Evolutionary conservation across 2,113 vertebrate species (phyloP).

Genomic region (Leucoraja erinaceus): DNA sequence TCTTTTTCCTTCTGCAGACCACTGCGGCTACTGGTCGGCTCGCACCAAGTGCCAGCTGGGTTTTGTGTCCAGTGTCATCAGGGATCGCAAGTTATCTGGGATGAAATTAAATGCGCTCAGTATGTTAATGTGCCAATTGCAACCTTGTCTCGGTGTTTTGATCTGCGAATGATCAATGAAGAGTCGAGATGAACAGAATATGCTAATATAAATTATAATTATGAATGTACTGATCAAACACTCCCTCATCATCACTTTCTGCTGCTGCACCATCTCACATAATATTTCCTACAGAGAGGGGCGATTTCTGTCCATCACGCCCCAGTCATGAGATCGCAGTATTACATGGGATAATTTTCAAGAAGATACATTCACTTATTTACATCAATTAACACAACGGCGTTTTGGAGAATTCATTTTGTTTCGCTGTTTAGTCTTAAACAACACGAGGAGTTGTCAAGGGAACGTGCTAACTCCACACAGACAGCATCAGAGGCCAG

Average conservation of each 20-base stretch:
- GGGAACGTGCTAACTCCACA: too few relatives aligned
- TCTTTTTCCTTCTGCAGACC: too few relatives aligned
- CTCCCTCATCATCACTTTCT: neutral
- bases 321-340: neutral
- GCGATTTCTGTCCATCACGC: neutral
- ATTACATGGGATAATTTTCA: neutral
- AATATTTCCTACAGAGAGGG: neutral
- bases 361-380: neutral
- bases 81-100: neutral
- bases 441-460: too few relatives aligned
- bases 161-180: neutral
- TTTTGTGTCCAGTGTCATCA: neutral
- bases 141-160: neutral
- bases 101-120: neutral
- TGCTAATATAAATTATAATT: conserved; percentile 24
- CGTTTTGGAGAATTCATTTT: neutral
- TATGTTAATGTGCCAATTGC: neutral
- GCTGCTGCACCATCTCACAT: neutral
- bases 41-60: neutral
- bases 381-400: neutral
- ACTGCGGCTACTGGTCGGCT: neutral
- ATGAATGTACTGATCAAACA: neutral
- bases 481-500: too few relatives aligned
- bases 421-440: neutral
- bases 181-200: neutral